Conservation (phyloP, 2,113 vertebrate species). For the Dissostichus mawsoni region DNA sequence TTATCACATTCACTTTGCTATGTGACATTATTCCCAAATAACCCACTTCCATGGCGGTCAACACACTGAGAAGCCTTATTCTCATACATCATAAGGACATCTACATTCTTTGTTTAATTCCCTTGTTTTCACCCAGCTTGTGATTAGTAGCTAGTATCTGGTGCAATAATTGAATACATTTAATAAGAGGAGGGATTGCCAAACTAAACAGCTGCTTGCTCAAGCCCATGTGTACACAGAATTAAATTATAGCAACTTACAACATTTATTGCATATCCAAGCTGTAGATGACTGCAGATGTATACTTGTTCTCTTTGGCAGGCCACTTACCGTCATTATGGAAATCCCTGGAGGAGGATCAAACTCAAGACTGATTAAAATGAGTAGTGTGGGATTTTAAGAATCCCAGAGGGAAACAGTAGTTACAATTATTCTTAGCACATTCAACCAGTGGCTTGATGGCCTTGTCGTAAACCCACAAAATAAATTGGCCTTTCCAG, state of each 20-base stretch:
- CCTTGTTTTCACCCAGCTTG: constrained; percentile 17
- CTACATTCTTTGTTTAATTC: constrained; percentile 5
- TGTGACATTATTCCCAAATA: background rate
- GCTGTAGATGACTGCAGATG: background rate
- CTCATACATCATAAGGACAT: constrained; percentile 21
- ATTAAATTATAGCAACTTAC: constrained; percentile 18
- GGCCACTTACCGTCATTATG: constrained; percentile 15
- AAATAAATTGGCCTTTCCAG: constrained; percentile 13
- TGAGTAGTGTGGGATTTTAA: constrained; percentile 10
- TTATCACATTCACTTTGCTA: constrained; percentile 10
- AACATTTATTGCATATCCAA: constrained; percentile 11
- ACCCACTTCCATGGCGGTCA: background rate
- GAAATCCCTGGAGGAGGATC: constrained; percentile 24
- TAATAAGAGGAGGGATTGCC: background rate
- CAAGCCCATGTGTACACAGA: constrained; percentile 21
- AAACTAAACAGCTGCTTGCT: constrained; percentile 29
- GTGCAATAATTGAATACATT: constrained; percentile 18
- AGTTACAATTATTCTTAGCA: constrained; percentile 19
- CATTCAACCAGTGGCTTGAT: constrained; percentile 5
- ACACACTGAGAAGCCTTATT: background rate
- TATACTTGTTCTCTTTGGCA: background rate
- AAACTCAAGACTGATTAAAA: constrained; percentile 12
- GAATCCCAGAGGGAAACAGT: constrained; percentile 5
- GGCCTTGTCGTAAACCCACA: constrained; percentile 32
- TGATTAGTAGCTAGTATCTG: constrained; percentile 3